Percentiles rank a stretch among this genome's conserved stretches.
These are phyloP conservation scores for Metopia argyrocephala DNA, from an alignment of 2,888 invertebrate species.

Conservation along the genomic window DNA sequence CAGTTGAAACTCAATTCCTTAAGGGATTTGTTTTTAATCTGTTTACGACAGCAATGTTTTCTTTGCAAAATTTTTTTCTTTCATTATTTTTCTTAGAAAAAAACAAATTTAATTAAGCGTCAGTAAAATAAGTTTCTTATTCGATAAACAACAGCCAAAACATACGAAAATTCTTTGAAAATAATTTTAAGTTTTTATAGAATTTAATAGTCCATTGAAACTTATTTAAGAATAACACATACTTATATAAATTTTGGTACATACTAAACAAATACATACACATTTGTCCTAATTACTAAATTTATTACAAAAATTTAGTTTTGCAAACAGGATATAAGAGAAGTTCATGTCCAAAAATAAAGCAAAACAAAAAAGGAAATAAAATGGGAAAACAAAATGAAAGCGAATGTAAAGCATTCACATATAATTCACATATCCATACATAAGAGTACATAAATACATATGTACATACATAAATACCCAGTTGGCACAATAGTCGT, in stretches of 20 bases:
- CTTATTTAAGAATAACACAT: background rate
- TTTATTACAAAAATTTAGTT: constrained; percentile 44
- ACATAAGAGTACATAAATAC: too few relatives aligned
- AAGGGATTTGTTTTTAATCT: constrained; percentile 11
- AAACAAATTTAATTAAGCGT: background rate
- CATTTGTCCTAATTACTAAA: constrained; percentile 48
- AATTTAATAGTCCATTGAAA: too few relatives aligned
- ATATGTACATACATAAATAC: too few relatives aligned
- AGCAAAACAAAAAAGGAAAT: too few relatives aligned
- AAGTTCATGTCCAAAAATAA: background rate
- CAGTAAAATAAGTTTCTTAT: background rate
- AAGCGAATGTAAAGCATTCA: too few relatives aligned
- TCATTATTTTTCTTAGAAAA: background rate
- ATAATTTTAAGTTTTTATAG: background rate
- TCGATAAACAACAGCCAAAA: background rate
- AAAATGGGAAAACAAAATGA: too few relatives aligned
- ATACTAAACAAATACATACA: background rate
- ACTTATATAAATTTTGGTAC: background rate
- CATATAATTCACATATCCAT: too few relatives aligned
- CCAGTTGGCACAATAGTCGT: too few relatives aligned
- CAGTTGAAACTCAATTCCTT: background rate
- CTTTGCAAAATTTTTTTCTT: background rate
- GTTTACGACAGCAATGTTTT: background rate
- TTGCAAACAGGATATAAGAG: background rate
- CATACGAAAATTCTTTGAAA: background rate